Evolutionary conservation across 2,113 vertebrate species (phyloP), one percentile per base, ranked within the genome.

Genomic region (Gopherus flavomarginatus): DNA sequence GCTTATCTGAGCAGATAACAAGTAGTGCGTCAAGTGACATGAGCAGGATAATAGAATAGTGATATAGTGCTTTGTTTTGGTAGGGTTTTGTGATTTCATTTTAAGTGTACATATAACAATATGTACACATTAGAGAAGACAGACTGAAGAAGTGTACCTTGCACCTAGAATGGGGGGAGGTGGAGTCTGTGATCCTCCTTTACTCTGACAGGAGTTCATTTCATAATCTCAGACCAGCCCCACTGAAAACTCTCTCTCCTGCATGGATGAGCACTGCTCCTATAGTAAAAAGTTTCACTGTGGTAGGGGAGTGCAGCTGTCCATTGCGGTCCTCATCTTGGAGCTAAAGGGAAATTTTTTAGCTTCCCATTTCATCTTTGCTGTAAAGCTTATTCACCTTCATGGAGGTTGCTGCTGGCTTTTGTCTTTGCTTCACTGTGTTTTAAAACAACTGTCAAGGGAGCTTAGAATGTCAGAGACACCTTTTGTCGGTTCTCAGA

Each of bases 171-270:
- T 2, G 7, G 2, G 10, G 5, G 8, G 50, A 8, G 10, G 4
- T 24, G 62, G 35, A 65, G 62, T 65, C 62, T 35, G 31, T 65
- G 14, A 35, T 35, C 62, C 62, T 35, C 31, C 62, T 65, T 35
- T 59, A 4, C 27, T 31, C 1, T 7, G 53, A 42, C 4, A 26
- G 5, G 2, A 81, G 11, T 35, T 65, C 6, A 5, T 5, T 1
- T 56, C 6, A 35, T 88, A 92, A 87, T 85, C 87, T 65, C 11
- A 69, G 12, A 52, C 12, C 22, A 59, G 52, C 14, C 3, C 6
- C 52, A 3, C 7, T 21, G 50, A n/a, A 53, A 52, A 81, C 50
- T 24, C 31, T 38, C 52, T 52, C 35, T 65, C 11, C 14, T 57
- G 8, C 57, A 75, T 21, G 22, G 13, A 1, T 27, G 22, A 90